Percentiles rank a stretch among this genome's conserved stretches.
These are phyloP conservation scores for Altica lythri DNA, from an alignment of 2,888 invertebrate species.

Conservation along the genomic window DNA sequence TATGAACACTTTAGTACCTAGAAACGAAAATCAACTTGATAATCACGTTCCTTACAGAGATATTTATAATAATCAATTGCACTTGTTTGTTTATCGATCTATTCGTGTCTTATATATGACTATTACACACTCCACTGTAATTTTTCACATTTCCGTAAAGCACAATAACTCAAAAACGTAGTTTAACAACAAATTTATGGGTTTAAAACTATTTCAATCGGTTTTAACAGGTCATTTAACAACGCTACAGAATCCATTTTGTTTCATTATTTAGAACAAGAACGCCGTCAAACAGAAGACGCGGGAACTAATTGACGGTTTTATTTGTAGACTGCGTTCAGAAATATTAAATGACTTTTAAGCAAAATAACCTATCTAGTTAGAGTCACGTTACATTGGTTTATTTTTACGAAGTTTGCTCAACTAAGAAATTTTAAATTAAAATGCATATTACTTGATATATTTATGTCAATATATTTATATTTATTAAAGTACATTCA, in stretches of 20 bases:
- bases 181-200: neutral
- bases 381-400: no score
- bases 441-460: no score
- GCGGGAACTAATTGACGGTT: neutral
- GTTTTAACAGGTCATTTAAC: slow-evolving; percentile 11
- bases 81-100: slow-evolving; percentile 38
- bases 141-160: slow-evolving; percentile 26
- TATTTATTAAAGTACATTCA: no score
- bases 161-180: slow-evolving; percentile 3
- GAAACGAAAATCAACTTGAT: slow-evolving; percentile 20
- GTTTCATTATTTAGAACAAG: slow-evolving; percentile 7
- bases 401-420: no score
- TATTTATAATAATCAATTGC: slow-evolving; percentile 35
- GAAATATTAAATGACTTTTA: no score
- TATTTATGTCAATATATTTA: no score
- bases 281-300: slow-evolving; percentile 5
- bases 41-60: slow-evolving; percentile 25
- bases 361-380: no score
- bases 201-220: neutral
- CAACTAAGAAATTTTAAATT: no score
- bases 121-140: slow-evolving; percentile 27
- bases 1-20: slow-evolving; percentile 23
- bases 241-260: slow-evolving; percentile 23
- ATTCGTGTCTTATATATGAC: slow-evolving; percentile 1
- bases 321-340: neutral